Evolutionary conservation across 2,797 vertebrate species (phyloP).

Genomic region (Botia almorhae): DNA sequence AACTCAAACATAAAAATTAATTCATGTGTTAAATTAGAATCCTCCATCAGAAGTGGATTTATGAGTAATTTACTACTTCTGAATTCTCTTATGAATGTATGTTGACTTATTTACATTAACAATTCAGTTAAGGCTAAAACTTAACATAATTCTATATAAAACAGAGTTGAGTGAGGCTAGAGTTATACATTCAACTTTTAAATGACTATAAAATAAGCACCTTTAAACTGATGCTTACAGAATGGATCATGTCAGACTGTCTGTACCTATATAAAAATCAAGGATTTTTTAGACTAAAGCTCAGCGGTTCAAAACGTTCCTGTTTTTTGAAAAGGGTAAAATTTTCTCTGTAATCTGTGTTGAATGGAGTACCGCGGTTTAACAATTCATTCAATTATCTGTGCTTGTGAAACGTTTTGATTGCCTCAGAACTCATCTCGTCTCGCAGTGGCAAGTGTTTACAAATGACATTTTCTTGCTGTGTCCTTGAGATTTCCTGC

Average conservation of each 20-base stretch:
- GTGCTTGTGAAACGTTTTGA: slow-evolving; percentile 30
- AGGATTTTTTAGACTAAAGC: slow-evolving; percentile 16
- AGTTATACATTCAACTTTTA: background rate
- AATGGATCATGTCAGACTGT: background rate
- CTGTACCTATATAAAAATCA: slow-evolving; percentile 4
- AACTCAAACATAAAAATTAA: too few species aligned
- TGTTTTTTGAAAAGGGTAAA: background rate
- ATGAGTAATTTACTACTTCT: too few species aligned
- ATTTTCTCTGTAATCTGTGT: slow-evolving; percentile 24
- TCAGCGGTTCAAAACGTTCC: background rate
- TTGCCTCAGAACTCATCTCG: slow-evolving; percentile 37
- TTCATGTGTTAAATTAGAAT: too few species aligned
- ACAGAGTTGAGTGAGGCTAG: background rate
- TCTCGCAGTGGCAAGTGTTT: slow-evolving; percentile 41
- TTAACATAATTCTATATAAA: background rate
- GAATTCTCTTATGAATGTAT: too few species aligned
- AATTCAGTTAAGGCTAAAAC: background rate
- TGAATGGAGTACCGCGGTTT: slow-evolving; percentile 14
- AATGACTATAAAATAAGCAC: background rate
- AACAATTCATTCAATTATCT: slow-evolving; percentile 45
- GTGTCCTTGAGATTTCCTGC: slow-evolving; percentile 46
- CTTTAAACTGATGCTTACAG: background rate
- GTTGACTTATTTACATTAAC: background rate
- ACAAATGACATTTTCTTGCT: slow-evolving; percentile 43
- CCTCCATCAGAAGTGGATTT: too few species aligned